Evolutionary conservation across 2,888 invertebrate genomes (phyloP).

Genomic region (Caenorhabditis wallacei): DNA sequence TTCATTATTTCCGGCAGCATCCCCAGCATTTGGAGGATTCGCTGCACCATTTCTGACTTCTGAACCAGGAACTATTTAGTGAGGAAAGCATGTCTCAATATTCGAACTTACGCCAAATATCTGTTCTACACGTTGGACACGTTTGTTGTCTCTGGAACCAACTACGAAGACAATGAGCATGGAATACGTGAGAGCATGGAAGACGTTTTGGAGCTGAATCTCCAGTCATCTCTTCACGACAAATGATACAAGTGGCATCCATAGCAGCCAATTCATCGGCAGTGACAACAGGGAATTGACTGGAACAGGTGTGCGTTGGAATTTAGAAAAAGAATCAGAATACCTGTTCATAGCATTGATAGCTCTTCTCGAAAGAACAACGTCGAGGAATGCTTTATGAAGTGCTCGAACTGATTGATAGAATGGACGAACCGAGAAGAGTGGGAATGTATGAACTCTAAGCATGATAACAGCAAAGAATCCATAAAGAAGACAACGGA

Average conservation of each 20-base stretch:
- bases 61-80: constrained; percentile 8
- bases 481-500: constrained; percentile 90
- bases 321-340: neutral
- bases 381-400: constrained; percentile 97
- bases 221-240: constrained; percentile 91
- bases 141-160: constrained; percentile 99
- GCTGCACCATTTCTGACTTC: constrained; percentile 44
- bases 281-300: constrained; percentile 80
- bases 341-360: constrained; percentile 83
- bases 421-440: constrained; percentile 99
- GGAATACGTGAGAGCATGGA: constrained; percentile 99
- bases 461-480: constrained; percentile 97
- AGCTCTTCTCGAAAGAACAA: constrained; percentile 90
- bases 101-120: constrained; percentile 71
- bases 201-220: constrained; percentile 90
- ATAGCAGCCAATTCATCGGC: constrained; percentile 76
- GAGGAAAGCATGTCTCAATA: neutral
- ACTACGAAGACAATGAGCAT: constrained; percentile 95
- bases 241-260: constrained; percentile 95
- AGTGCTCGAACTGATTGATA: constrained; percentile 94
- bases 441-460: constrained; percentile 95
- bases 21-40: constrained; percentile 22
- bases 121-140: constrained; percentile 93
- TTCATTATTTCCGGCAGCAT: constrained; percentile 26
- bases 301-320: constrained; percentile 32